phyloP scores from a whole-genome alignment of 2,888 invertebrate genomes.

The Glaucopsyche alexis region DNA sequence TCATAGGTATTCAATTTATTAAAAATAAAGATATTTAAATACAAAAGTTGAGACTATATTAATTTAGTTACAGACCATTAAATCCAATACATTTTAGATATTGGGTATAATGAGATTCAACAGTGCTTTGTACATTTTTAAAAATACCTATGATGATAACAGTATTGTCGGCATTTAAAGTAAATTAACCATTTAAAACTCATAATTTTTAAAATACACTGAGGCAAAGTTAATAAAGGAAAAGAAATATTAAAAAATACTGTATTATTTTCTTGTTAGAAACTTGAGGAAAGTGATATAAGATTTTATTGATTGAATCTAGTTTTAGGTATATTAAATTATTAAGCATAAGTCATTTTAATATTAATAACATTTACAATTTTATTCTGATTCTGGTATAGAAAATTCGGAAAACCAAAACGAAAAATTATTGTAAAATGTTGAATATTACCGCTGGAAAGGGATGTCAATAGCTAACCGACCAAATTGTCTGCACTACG shows the following conservation, averaged over 20 bases:
- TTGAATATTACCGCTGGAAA: slow-evolving; percentile 37
- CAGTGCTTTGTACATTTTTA: no score
- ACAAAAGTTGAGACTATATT: no score
- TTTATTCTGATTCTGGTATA: neutral
- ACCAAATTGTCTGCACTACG: slow-evolving; percentile 51
- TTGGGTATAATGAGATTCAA: no score
- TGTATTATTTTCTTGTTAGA: neutral
- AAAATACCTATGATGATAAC: no score
- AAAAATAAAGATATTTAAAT: no score
- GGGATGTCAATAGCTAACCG: slow-evolving; percentile 51
- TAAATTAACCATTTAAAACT: neutral
- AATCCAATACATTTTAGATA: no score
- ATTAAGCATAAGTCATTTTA: neutral
- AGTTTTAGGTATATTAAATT: neutral
- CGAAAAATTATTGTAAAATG: slow-evolving; percentile 34
- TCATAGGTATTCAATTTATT: no score
- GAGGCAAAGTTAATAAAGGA: neutral
- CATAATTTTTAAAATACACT: neutral
- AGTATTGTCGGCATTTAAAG: no score
- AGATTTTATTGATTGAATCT: neutral
- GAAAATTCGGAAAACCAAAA: slow-evolving; percentile 10
- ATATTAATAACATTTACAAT: neutral
- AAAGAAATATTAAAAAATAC: neutral
- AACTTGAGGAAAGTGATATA: neutral
- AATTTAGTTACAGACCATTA: no score